phyloP scores from a whole-genome alignment of 37 sponge, comb jelly and placozoan species.

The Agelas oroides region DNA sequence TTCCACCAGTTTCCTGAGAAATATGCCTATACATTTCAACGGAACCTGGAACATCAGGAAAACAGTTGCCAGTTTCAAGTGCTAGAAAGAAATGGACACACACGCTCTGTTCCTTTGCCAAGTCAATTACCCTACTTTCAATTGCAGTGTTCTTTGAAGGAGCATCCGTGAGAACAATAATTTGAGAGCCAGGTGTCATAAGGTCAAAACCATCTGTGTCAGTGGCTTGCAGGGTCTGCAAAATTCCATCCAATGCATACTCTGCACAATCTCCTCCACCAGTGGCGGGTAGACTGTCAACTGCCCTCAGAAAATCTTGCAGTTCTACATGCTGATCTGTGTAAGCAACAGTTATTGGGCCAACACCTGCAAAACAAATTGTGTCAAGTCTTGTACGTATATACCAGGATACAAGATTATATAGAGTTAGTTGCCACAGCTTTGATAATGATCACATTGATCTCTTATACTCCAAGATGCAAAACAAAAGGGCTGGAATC shows the following conservation, averaged over 20 bases:
- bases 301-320: neutral
- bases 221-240: conserved; percentile 50
- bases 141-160: conserved; percentile 29
- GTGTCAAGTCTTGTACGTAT: too few species aligned
- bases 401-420: too few species aligned
- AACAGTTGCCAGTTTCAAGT: too few species aligned
- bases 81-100: conserved; percentile 39
- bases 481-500: too few species aligned
- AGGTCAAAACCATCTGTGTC: conserved; percentile 46
- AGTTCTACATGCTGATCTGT: conserved; percentile 3
- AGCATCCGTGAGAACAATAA: too few species aligned
- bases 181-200: too few species aligned
- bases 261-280: conserved; percentile 66
- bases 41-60: too few species aligned
- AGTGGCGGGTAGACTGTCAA: conserved; percentile 14
- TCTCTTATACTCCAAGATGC: too few species aligned
- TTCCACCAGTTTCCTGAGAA: too few species aligned
- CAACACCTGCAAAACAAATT: conserved; percentile 13
- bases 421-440: too few species aligned
- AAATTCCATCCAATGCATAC: conserved; percentile 6
- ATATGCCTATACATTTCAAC: too few species aligned
- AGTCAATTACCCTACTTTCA: neutral
- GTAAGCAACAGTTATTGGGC: conserved; percentile 12
- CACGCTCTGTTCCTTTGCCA: neutral
- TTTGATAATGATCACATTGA: too few species aligned